A percentile compares a stretch with the other conserved stretches of the same genome.
Evolutionary conservation across 1,140 invertebrate genomes (phyloP).

Genomic region (Pteromalus puparum): DNA sequence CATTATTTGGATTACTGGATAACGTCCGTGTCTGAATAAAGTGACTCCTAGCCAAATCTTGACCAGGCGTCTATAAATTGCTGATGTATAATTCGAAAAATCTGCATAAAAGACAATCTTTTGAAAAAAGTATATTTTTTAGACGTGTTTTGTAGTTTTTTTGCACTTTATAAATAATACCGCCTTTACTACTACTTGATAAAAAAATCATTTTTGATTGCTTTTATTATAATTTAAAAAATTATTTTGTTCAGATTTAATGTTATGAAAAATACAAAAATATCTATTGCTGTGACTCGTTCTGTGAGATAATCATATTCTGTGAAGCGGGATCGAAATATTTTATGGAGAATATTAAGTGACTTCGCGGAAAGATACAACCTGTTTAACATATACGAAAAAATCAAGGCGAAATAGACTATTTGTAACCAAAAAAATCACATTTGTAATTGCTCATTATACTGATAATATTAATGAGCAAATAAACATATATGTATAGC

Average conservation of each 20-base stretch:
- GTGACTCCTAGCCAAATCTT: neutral
- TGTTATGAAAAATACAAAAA: too few relatives aligned
- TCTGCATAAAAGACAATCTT: slow-evolving; percentile 26
- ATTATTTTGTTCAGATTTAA: too few relatives aligned
- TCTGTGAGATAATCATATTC: too few relatives aligned
- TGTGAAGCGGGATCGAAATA: neutral
- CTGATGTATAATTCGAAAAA: slow-evolving; percentile 2
- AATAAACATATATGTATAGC: too few relatives aligned
- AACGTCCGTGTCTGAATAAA: neutral
- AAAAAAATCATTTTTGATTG: too few relatives aligned
- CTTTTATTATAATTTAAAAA: too few relatives aligned
- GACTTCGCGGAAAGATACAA: neutral
- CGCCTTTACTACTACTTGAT: too few relatives aligned
- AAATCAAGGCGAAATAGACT: neutral
- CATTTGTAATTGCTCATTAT: too few relatives aligned
- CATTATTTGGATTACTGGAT: too few relatives aligned
- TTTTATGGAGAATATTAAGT: neutral
- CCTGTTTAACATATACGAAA: neutral
- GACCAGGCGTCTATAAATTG: neutral
- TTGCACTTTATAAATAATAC: neutral
- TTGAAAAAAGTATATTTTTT: neutral
- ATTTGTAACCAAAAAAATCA: neutral
- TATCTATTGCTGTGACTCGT: too few relatives aligned
- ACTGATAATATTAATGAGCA: too few relatives aligned
- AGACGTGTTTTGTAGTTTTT: neutral